Conservation (phyloP, 2,797 vertebrate genomes). For the Helostoma temminkii region DNA sequence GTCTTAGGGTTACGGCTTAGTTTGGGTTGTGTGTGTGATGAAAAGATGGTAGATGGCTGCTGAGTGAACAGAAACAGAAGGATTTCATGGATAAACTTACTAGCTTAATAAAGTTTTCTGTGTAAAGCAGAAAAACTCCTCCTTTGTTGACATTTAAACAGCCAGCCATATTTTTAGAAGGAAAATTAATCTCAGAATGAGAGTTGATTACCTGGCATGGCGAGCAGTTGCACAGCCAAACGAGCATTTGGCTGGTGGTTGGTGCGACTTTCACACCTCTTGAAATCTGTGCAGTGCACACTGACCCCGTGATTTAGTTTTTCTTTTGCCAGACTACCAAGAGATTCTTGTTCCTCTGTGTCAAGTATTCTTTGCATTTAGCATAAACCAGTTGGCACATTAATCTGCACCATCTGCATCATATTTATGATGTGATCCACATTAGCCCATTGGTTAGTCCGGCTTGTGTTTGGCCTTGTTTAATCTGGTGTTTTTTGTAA, state of each 20-base stretch:
- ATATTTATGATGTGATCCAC: too few species aligned
- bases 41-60: background rate
- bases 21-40: too few species aligned
- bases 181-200: conserved; percentile 7
- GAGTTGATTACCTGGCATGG: background rate
- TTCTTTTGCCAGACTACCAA: conserved; percentile 5
- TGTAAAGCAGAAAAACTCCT: background rate
- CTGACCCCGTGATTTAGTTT: background rate
- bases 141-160: background rate
- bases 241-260: conserved; percentile 22
- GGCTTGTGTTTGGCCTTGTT: too few species aligned
- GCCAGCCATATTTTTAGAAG: background rate
- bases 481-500: too few species aligned
- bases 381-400: conserved; percentile 17
- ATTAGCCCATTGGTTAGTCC: too few species aligned
- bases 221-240: background rate
- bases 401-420: conserved; percentile 13
- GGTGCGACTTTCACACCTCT: conserved; percentile 24
- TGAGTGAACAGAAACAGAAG: background rate
- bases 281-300: background rate
- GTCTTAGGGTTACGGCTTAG: too few species aligned
- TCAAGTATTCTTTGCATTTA: conserved; percentile 1
- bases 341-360: background rate
- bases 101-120: background rate
- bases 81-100: background rate